Base-by-base conservation (phyloP, 2,113 vertebrate species). In the Pagrus major region DNA sequence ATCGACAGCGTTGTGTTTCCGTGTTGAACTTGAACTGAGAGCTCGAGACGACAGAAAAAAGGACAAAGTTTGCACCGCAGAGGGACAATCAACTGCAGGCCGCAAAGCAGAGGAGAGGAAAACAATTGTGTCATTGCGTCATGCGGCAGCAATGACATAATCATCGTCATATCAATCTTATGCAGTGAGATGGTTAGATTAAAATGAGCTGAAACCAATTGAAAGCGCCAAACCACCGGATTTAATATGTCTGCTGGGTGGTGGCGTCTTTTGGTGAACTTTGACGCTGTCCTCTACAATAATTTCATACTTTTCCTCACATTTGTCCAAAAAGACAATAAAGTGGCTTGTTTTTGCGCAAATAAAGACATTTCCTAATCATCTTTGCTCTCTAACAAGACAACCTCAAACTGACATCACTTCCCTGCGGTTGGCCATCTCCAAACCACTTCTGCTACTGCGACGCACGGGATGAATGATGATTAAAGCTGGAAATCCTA, bases 401-500 rank as follows among this genome's bases (percentile, higher is more conserved):
- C 46, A 6, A 23, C 18, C 27, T 44, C 39, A 73, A 56, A 76
- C 55, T 18, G 2, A 47, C 65, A 37, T 60, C 2, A 72, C n/a
- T 71, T 49, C 15, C 25, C 35, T 76, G 81, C 35, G 80, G 78
- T 81, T 70, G n/a, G 56, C 67, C 39, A 20, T 58, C 25, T 59
- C 56, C 12, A 79, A 84, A 76, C 71, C 61, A n/a, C 70, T 20
- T 64, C 64, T 64, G 70, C 71, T 64, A 56, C 68, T 61, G 37
- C 46, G 44, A 14, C 29, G 63, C 23, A n/a, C 44, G 33, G 33
- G 82, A 85, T n/a, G 67, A 71, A n/a, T 37, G 42, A 42, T 66
- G 39, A 78, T 69, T n/a, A 61, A 75, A 46, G 71, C 55, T 41
- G 70, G 58, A 78, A 80, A 80, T 76, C 55, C 58, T 35, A 29